Evolutionary conservation across 2,888 invertebrate genomes (phyloP).

Genomic region (Resseliella maxima): DNA sequence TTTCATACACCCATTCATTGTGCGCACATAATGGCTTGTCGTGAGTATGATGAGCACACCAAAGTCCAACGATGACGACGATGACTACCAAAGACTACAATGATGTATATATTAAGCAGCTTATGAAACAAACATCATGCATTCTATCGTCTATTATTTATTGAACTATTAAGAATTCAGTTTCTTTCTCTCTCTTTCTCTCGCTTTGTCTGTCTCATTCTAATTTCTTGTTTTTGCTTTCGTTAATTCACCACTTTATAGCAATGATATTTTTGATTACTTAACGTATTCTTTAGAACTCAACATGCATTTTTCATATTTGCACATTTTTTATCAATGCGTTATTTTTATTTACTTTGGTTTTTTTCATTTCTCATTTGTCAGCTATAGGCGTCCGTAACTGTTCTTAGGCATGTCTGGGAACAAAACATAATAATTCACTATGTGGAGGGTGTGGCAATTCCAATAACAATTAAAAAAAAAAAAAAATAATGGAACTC

Average conservation of each 20-base stretch:
- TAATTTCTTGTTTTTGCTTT: background rate
- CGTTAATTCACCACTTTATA: background rate
- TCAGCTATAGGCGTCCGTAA: no score
- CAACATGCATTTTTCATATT: conserved; percentile 27
- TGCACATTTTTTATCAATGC: background rate
- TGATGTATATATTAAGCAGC: background rate
- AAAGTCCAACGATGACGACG: background rate
- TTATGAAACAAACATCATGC: conserved; percentile 3
- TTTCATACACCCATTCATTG: background rate
- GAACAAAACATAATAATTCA: no score
- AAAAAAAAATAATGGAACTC: background rate
- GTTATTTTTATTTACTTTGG: background rate
- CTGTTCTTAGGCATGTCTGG: no score
- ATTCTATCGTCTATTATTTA: conserved; percentile 2
- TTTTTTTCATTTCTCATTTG: background rate
- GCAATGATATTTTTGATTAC: conserved; percentile 30
- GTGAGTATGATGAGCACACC: background rate
- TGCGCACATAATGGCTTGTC: conserved; percentile 7
- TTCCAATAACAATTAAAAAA: background rate
- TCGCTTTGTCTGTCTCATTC: background rate
- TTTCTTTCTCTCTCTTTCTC: background rate
- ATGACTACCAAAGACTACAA: background rate
- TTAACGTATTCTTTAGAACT: background rate
- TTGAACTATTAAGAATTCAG: conserved; percentile 45
- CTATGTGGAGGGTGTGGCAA: conserved; percentile 27